Conservation (phyloP, 2,113 vertebrate genomes). For the Ptilonorhynchus violaceus region DNA sequence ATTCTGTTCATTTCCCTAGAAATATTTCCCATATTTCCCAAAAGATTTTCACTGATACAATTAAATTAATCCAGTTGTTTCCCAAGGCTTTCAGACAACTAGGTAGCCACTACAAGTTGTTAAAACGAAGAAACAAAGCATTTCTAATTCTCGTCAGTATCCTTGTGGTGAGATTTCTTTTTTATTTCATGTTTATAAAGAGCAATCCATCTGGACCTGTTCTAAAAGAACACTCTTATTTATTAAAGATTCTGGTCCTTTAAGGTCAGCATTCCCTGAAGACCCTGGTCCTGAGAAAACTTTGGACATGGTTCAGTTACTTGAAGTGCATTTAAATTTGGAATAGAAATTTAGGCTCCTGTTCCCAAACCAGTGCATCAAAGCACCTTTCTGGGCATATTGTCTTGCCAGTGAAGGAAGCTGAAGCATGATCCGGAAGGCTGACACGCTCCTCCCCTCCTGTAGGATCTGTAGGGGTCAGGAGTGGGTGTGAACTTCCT, state of each 20-base stretch:
- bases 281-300: background rate
- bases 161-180: background rate
- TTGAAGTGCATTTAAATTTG: background rate
- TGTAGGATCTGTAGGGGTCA: background rate
- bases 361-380: background rate
- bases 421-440: background rate
- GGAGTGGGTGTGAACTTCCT: background rate
- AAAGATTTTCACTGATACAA: background rate
- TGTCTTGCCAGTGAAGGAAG: background rate
- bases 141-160: background rate
- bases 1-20: background rate
- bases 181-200: background rate
- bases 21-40: background rate
- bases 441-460: rapidly evolving
- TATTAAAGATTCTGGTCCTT: background rate
- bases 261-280: background rate
- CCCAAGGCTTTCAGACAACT: background rate
- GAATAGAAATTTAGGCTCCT: background rate
- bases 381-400: background rate
- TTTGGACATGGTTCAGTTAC: background rate
- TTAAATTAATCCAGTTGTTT: background rate
- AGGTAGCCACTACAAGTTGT: background rate
- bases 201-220: background rate
- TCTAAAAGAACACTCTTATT: background rate
- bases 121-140: background rate